Evolutionary conservation across 2,113 vertebrate species (phyloP), one percentile per base, ranked within the genome.

Genomic region (Leucosticte australis): DNA sequence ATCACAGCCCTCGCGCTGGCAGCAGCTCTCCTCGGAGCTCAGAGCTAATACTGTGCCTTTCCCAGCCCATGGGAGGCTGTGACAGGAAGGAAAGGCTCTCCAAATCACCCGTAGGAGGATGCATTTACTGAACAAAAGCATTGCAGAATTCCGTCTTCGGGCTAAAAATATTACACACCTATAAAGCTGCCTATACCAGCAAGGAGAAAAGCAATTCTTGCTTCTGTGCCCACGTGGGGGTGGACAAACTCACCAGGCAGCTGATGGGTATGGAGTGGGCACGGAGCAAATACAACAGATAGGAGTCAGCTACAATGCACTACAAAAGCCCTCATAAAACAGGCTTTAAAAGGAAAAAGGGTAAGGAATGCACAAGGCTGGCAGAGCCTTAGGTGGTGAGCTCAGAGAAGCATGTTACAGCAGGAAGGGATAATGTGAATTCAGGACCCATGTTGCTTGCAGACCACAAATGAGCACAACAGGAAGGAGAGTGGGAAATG

Each of bases 121-220:
- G 79, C 79, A 47, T 47, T 90, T 59, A 91, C 63, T 0, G 6
- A 90, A 77, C 23, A 89, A 85, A 95, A 74, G 2, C 1, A 74
- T 81, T 59, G 67, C 52, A 88, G 80, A 88, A 83, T 46, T 56
- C 59, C 2, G 0, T 83, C 81, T 62, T 80, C 7, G 37, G 82
- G 82, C 78, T 94, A 92, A 90, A 95, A 95, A 88, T 83, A 91
- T 27, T 49, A 26, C 47, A 31, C 59, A 85, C 47, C 68, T 90
- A 65, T 77, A 55, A 83, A 95, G 35, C 7, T 11, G 23, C 63
- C 67, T 9, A 9, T 7, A n/a, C 7, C 27, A 26, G 39, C 20
- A 23, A 39, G 39, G 42, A 83, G 59, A 71, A 83, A 52, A 67
- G 73, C 33, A 71, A 6, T 46, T 68, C 56, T 60, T 5, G 0